Base-by-base conservation (phyloP, 2,797 vertebrate genomes). In the Alectoris magna region DNA sequence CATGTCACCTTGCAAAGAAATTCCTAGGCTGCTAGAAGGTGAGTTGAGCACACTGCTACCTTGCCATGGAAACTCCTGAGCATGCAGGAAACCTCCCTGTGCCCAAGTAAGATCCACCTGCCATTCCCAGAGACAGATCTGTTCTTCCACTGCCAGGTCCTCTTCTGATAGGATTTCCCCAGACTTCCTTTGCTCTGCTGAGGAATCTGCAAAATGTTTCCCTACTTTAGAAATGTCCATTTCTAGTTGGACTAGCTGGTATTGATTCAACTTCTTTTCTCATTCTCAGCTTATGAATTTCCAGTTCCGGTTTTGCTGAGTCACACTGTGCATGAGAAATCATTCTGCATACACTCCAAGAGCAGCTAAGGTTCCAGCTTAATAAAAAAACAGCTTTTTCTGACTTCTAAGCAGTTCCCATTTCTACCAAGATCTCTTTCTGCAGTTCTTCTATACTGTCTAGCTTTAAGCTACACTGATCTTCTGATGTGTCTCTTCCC, bases 301-400 rank as follows among this genome's bases (percentile, higher is more conserved):
- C 14, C 5, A 22, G 39, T 22, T 31, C 27, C 58, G 49, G 34
- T 84, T 93, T 80, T 93, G 84, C 96, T 94, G 95, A 95, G 92
- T 95, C 96, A 92, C 39, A 31, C 1, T 49, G 43, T 77, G 18
- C 55, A 58, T 11, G 15, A 63, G 23, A 87, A 70, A 68, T 67
- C 19, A 64, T 85, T 93, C 18, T 70, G 63, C 58, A 56, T 21
- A 19, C 26, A 60, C 48, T 78, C 75, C 15, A 26, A 91, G 44
- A 78, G 76, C 43, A 89, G 43, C 34, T 49, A 12, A 27, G 39
- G 26, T 39, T 91, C 18, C 27, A 49, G 14, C 8, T 80, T 59
- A 67, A 12, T 79, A 87, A 74, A 36, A 73, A 73, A 76, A 24
- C 3, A 59, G 11, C 11, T 68, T 71, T 80, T 78, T 78, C 72